Percentiles rank a stretch among this genome's conserved stretches.
These are phyloP conservation scores for Margaritifera margaritifera DNA, from an alignment of 2,888 invertebrate genomes.

Conservation along the genomic window DNA sequence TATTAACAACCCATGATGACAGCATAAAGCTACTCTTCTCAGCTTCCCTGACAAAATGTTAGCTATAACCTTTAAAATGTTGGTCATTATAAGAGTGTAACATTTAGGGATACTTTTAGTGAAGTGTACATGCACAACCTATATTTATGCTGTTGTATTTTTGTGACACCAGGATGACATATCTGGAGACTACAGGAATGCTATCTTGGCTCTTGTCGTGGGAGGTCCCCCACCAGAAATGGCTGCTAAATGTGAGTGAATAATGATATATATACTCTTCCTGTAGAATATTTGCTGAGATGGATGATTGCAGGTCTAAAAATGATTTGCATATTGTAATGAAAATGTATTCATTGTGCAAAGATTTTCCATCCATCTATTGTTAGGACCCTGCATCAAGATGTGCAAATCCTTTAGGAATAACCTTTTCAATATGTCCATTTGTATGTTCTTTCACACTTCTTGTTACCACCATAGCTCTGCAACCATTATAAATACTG, in stretches of 20 bases:
- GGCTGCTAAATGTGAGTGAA: slow-evolving; percentile 55
- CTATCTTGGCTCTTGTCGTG: slow-evolving; percentile 64
- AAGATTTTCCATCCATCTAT: too few relatives aligned
- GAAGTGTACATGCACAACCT: not conserved
- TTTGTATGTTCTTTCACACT: too few relatives aligned
- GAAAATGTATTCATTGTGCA: too few relatives aligned
- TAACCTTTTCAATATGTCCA: too few relatives aligned
- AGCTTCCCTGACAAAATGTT: not conserved
- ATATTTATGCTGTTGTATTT: not conserved
- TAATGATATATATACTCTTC: not conserved
- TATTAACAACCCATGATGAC: too few relatives aligned
- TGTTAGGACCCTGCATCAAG: too few relatives aligned
- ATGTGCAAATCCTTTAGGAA: too few relatives aligned
- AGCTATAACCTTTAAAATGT: not conserved
- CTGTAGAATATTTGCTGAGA: not conserved
- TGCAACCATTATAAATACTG: too few relatives aligned
- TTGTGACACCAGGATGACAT: slow-evolving; percentile 65
- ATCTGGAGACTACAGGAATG: slow-evolving; percentile 69
- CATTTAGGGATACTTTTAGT: not conserved
- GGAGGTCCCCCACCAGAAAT: slow-evolving; percentile 61
- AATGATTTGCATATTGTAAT: too few relatives aligned
- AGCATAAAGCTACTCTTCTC: too few relatives aligned
- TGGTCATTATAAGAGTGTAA: not conserved
- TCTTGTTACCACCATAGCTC: too few relatives aligned
- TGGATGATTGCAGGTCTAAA: not conserved